These are phyloP conservation scores for Microcebus tavaratra DNA, from an alignment of 2,113 vertebrate genomes.

Conservation along the genomic window DNA sequence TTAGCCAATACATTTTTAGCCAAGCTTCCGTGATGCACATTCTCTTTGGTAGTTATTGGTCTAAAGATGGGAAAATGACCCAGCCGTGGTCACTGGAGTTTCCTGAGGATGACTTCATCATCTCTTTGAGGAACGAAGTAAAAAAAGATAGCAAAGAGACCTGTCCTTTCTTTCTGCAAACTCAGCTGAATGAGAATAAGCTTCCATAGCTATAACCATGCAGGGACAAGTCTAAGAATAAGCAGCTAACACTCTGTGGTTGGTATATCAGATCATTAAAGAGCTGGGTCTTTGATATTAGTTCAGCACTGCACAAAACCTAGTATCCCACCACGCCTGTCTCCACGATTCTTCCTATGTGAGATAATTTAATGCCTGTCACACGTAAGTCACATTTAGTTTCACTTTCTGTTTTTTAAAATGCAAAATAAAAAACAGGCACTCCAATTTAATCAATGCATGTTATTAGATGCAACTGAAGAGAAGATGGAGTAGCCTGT, in stretches of 20 bases:
- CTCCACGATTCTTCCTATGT: background rate
- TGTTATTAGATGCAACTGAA: background rate
- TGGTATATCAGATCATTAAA: background rate
- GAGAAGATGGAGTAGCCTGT: background rate
- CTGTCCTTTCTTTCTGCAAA: background rate
- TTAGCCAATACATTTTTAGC: background rate
- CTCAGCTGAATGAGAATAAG: background rate
- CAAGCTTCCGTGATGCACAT: background rate
- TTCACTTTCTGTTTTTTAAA: background rate
- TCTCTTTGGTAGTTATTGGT: background rate
- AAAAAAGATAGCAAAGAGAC: background rate
- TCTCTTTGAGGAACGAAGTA: background rate
- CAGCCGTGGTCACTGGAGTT: background rate
- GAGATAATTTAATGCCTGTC: background rate
- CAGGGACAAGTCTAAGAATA: background rate
- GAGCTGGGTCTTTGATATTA: background rate
- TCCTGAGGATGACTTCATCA: background rate
- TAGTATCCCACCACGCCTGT: background rate
- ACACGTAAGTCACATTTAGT: background rate
- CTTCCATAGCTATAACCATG: background rate
- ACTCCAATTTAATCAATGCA: background rate
- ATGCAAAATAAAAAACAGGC: background rate
- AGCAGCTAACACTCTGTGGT: background rate
- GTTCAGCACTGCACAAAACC: background rate
- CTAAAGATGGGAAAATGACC: background rate